A percentile compares a stretch with the other conserved stretches of the same genome.
Conservation (phyloP, 2,113 vertebrate genomes). For the Sciurus niger region DNA sequence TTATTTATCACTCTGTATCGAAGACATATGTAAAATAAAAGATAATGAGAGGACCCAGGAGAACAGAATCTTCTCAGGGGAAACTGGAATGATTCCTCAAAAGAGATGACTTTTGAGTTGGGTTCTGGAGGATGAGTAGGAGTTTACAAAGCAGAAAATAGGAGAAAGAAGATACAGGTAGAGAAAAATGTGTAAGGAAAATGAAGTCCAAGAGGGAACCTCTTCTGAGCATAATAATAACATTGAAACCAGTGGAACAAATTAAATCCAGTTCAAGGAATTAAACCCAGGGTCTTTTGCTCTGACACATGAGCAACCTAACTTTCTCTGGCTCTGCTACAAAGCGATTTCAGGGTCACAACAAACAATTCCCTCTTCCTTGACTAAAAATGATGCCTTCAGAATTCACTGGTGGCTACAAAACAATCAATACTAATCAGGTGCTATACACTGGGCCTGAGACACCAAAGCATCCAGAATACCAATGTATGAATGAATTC, state of each 20-base stretch:
- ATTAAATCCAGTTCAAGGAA: conserved; percentile 11
- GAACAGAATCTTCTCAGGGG: background rate
- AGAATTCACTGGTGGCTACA: conserved; percentile 76
- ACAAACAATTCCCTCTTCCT: conserved; percentile 77
- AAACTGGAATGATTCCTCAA: background rate
- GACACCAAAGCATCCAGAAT: conserved; percentile 69
- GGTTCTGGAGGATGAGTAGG: background rate
- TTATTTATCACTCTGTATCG: background rate
- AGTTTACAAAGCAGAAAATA: conserved; percentile 27
- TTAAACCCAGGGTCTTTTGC: background rate
- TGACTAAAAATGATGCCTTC: conserved; percentile 72
- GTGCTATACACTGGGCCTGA: conserved; percentile 54
- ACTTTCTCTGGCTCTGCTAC: conserved; percentile 4
- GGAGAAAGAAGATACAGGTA: background rate
- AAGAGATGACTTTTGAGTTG: conserved; percentile 11
- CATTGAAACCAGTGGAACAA: background rate
- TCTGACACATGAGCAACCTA: background rate
- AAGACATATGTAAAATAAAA: background rate
- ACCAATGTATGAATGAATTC: conserved; percentile 66
- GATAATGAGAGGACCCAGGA: background rate
- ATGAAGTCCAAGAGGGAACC: background rate
- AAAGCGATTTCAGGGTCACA: conserved; percentile 73
- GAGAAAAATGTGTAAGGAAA: background rate
- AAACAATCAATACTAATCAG: conserved; percentile 79
- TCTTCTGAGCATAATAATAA: background rate